Evolutionary conservation across 1,140 invertebrate species (phyloP), one percentile per base, ranked within the genome.

Genomic region (Bombus pascuorum): DNA sequence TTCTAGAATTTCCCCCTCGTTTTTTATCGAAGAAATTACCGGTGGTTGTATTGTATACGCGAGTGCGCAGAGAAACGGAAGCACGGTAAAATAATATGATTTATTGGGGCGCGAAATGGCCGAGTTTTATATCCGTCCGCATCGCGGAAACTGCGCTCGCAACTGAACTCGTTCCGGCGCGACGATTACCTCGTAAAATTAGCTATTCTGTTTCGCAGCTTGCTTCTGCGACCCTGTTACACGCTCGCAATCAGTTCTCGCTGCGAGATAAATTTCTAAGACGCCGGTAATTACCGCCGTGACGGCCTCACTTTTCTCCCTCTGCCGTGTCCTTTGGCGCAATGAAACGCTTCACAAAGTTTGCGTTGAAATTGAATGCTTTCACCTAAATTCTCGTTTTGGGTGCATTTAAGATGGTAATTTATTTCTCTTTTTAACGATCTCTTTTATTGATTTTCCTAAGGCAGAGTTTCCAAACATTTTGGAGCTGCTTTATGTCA

Each of bases 91-190:
- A 82, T 66, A 82, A 65, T 75, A 82, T 82, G 71, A 82, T 82
- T 82, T 82, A 82, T 75, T 62, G 81, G 37, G n/a, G 71, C 71
- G 53, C 57, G 80, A 62, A 47, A 82, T 57, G 39, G 32, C 28
- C 71, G 71, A 74, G 71, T 75, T 82, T 82, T 82, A 82, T 82
- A 82, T 82, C 71, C 81, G 39, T 82, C n/a, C 80, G 53, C 70
- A 62, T 65, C 71, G 57, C 71, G 71, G 71, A 28, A 74, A 65
- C 81, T 82, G 25, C 8, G 32, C 71, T 74, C 71, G 59, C 39
- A 34, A 74, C 53, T 70, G 65, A 53, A 80, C 65, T 80, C 66
- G 34, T 80, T 70, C 65, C 78, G 22, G 32, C 25, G 34, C 37
- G 75, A 74, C 80, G 71, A 73, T 44, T 74, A 62, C 80, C 47